A percentile compares a stretch with the other conserved stretches of the same genome.
Evolutionary conservation across 2,888 invertebrate genomes (phyloP).

Genomic region (Opisthograptis luteolata): DNA sequence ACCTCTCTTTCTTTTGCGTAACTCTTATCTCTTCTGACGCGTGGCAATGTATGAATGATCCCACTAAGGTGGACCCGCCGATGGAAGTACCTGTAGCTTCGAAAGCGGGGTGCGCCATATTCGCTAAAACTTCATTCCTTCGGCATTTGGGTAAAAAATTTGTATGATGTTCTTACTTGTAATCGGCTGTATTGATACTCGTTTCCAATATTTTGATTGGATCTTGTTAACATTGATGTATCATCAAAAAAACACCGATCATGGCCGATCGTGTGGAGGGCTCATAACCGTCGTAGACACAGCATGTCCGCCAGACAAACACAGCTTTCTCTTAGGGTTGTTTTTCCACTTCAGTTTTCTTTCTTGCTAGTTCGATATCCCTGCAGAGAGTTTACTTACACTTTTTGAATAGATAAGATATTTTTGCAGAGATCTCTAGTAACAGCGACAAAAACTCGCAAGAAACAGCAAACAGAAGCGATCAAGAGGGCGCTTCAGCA

Average conservation of each 20-base stretch:
- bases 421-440: constrained; percentile 92
- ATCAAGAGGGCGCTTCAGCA: constrained; percentile 97
- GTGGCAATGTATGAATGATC: too few species aligned
- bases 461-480: constrained; percentile 99
- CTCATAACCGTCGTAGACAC: constrained; percentile 14
- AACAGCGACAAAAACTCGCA: constrained; percentile 98
- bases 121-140: too few species aligned
- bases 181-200: too few species aligned
- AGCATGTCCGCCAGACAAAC: constrained; percentile 22
- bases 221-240: background rate
- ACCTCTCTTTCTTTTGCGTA: too few species aligned
- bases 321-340: constrained; percentile 24
- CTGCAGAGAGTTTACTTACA: constrained; percentile 1
- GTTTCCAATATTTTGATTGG: too few species aligned
- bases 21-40: too few species aligned
- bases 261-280: constrained; percentile 1
- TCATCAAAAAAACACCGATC: background rate
- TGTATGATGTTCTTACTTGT: too few species aligned
- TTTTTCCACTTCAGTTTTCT: constrained; percentile 10
- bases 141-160: too few species aligned
- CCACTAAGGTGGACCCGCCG: too few species aligned
- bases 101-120: too few species aligned
- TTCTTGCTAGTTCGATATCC: background rate
- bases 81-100: too few species aligned
- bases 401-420: background rate